Conservation (phyloP, 2,888 invertebrate species). For the Eumerus sabulonum region DNA sequence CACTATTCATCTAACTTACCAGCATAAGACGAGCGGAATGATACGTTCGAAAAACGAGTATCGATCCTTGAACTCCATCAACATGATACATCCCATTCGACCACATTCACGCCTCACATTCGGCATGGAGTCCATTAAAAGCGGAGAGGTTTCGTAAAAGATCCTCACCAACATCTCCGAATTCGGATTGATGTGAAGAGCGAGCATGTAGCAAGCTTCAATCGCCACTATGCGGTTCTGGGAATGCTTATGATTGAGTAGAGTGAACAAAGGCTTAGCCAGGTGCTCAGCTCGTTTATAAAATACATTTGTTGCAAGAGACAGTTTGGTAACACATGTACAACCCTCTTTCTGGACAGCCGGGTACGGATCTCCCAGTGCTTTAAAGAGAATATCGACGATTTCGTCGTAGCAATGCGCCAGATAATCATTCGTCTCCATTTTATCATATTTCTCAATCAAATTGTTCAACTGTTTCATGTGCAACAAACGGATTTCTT, state of each 20-base stretch:
- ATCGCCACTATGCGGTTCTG: conserved; percentile 88
- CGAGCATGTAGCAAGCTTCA: conserved; percentile 83
- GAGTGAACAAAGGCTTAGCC: conserved; percentile 85
- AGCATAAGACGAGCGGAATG: conserved; percentile 90
- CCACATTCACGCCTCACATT: conserved; percentile 89
- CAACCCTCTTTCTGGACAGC: conserved; percentile 90
- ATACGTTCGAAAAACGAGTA: conserved; percentile 94
- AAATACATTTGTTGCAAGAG: conserved; percentile 84
- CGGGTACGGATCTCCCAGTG: conserved; percentile 88
- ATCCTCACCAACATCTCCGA: conserved; percentile 86
- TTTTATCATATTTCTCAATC: conserved; percentile 82
- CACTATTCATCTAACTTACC: conserved; percentile 79
- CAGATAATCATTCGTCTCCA: conserved; percentile 78
- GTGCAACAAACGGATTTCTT: conserved; percentile 89
- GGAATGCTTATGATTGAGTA: conserved; percentile 90
- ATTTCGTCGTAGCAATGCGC: conserved; percentile 81
- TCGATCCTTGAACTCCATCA: conserved; percentile 88
- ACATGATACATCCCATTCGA: conserved; percentile 87
- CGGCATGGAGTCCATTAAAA: conserved; percentile 91
- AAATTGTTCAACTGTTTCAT: conserved; percentile 84
- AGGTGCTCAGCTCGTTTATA: conserved; percentile 87
- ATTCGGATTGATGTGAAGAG: conserved; percentile 82
- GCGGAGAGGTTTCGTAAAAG: conserved; percentile 89
- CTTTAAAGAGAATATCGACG: conserved; percentile 85
- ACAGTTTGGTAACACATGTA: conserved; percentile 84